Evolutionary conservation across 2,888 invertebrate genomes (phyloP), one percentile per base, ranked within the genome.

Genomic region (Tetheella fluctuosa): DNA sequence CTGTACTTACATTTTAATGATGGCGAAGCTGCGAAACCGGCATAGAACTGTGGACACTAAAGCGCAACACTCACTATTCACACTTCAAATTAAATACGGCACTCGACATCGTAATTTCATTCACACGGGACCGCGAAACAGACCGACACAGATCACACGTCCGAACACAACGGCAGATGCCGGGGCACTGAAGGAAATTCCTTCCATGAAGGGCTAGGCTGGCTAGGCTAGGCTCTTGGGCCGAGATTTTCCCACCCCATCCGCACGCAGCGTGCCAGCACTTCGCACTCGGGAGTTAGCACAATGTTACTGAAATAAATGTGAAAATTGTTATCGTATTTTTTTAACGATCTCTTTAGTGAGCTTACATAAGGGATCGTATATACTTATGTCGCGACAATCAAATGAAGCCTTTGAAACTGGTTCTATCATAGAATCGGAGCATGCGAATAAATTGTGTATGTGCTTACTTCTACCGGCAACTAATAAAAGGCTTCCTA

Each of bases 71-170:
- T 81, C 88, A 89, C 83, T 73, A 74, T 73, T 73, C 79, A 81
- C 86, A 84, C 83, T 76, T 79, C 62, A 70, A 80, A 78, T 74
- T 76, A 71, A 76, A 76, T 78, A 79, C 77, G 73, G 68, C 85
- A 85, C 85, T 79, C 71, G 79, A 81, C 88, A 88, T 90, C 89
- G 90, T 84, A 84, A 83, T 79, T 67, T 76, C 67, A 80, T 77
- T 71, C 84, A 85, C 82, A 83, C 84, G 81, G 85, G 80, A 62
- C 65, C 76, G 70, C 75, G 74, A 65, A 58, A 64, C 64, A 73
- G 65, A 68, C 64, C 56, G 71, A 67, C 83, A 74, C 75, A 67
- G 64, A 71, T 2, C 8, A 72, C 73, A 77, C 89, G 80, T 86
- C 84, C 73, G 64, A 64, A 64, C 69, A 53, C 81, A 67, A 67